A percentile compares a stretch with the other conserved stretches of the same genome.
Evolutionary conservation across 2,888 invertebrate species (phyloP).

Genomic region (Parascotia fuliginaria): DNA sequence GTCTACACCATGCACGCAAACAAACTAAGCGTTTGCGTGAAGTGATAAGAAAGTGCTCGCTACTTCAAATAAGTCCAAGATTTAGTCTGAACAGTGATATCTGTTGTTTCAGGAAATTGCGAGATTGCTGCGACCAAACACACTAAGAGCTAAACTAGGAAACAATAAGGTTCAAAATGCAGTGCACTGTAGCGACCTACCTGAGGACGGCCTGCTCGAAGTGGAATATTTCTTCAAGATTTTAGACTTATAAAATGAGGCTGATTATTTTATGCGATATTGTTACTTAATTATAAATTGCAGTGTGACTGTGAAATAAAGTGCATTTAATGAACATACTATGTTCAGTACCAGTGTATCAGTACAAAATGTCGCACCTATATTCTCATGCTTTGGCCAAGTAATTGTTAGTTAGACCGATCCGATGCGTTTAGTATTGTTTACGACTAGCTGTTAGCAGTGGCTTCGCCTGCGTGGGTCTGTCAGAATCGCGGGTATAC

Average conservation of each 20-base stretch:
- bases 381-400: too few relatives aligned
- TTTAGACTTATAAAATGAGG: conserved; percentile 71
- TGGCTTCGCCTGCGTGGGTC: too few relatives aligned
- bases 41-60: too few relatives aligned
- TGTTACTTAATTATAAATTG: conserved; percentile 33
- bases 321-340: conserved; percentile 2
- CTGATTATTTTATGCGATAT: conserved; percentile 32
- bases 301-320: conserved; percentile 17
- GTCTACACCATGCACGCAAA: too few relatives aligned
- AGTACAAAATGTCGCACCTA: too few relatives aligned
- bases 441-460: too few relatives aligned
- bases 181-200: conserved; percentile 96
- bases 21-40: too few relatives aligned
- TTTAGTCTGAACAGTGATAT: too few relatives aligned
- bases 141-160: conserved; percentile 94
- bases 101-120: conserved; percentile 90
- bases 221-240: conserved; percentile 93
- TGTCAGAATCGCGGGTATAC: too few relatives aligned
- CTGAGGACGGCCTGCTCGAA: conserved; percentile 94
- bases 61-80: too few relatives aligned
- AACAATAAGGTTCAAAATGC: conserved; percentile 93
- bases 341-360: neutral
- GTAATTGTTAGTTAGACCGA: too few relatives aligned
- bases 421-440: too few relatives aligned
- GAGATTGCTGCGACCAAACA: conserved; percentile 92